Evolutionary conservation across 2,797 vertebrate species (phyloP), one percentile per base, ranked within the genome.

Genomic region (Platyrinchus mystaceus): DNA sequence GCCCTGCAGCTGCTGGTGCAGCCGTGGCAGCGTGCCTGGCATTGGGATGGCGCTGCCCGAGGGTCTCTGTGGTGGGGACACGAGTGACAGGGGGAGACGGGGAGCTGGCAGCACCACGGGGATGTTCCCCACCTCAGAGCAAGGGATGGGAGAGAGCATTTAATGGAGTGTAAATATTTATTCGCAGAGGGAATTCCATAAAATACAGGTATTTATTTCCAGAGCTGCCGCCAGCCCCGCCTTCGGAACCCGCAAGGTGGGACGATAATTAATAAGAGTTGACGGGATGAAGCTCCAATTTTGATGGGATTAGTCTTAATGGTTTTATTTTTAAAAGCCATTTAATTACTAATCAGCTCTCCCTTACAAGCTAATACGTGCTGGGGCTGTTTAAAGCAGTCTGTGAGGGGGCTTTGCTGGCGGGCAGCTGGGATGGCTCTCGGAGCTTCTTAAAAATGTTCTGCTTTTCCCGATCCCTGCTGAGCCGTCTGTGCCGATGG

Each of bases 291-390:
- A 95, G 91, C 96, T 97, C 97, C 97, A 93, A 94, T 97, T 97
- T 97, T 97, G 97, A 97, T 97, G 96, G 93, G 97, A 97, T 97
- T 97, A 95, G 91, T 64, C 93, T 96, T 97, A 98, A 97, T 97
- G 96, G 97, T 89, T 97, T 97, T 96, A 94, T 96, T 97, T 96
- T 95, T 74, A 69, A 41, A 97, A 97, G 96, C 94, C 64, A 5
- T 96, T 98, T 98, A 98, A 97, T 97, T 90, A 97, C 95, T 98
- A 96, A 97, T 97, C 97, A 97, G 97, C 82, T 93, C 92, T 95
- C 90, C 94, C 93, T 87, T 3, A 46, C 94, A 44, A 87, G 89
- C 89, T 92, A 82, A 96, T 91, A 50, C 9, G 53, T 59, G 90
- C 73, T 30, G 4, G 55, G 27, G 67, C 78, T 69, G 58, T 74